These are phyloP conservation scores for Chondrosia reniformis DNA, from an alignment of 37 sponge, comb jelly and placozoan genomes.

Conservation along the genomic window DNA sequence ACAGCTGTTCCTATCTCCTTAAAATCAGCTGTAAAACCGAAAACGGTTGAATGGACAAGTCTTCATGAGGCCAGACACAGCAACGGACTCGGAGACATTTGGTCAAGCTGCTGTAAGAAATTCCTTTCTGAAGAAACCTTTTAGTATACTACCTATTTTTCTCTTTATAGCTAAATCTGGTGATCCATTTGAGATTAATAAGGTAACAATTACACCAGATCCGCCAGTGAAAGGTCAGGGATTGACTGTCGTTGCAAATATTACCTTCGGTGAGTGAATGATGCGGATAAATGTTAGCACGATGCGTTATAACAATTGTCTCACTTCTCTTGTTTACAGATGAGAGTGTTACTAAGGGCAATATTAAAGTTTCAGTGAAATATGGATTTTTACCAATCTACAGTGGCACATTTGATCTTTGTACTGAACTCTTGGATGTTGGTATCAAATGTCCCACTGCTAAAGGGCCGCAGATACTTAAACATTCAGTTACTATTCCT, in stretches of 20 bases:
- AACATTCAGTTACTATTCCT: slow-evolving; percentile 5
- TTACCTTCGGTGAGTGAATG: slow-evolving; percentile 27
- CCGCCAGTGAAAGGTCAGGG: slow-evolving; percentile 45
- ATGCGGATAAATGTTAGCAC: background rate
- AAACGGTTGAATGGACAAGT: too few species aligned
- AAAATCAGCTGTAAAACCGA: too few species aligned
- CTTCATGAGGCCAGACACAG: too few species aligned
- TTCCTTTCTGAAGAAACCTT: background rate
- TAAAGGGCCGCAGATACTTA: slow-evolving; percentile 16
- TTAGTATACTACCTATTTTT: background rate
- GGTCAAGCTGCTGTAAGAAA: slow-evolving; percentile 49
- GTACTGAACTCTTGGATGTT: background rate
- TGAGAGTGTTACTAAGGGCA: slow-evolving; percentile 31
- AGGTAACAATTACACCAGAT: slow-evolving; percentile 47
- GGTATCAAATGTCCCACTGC: slow-evolving; percentile 26
- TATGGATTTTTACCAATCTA: slow-evolving; percentile 2
- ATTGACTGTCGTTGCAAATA: slow-evolving; percentile 19
- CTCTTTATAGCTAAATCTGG: background rate
- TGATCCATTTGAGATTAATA: slow-evolving; percentile 28
- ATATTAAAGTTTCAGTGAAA: slow-evolving; percentile 11
- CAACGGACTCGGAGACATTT: slow-evolving; percentile 39
- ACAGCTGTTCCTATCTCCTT: too few species aligned
- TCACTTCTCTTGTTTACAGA: slow-evolving; percentile 6
- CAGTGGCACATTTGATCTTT: slow-evolving; percentile 30
- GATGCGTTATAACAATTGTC: background rate